Conservation (phyloP, 2,113 vertebrate species). For the Clarias batrachus region DNA sequence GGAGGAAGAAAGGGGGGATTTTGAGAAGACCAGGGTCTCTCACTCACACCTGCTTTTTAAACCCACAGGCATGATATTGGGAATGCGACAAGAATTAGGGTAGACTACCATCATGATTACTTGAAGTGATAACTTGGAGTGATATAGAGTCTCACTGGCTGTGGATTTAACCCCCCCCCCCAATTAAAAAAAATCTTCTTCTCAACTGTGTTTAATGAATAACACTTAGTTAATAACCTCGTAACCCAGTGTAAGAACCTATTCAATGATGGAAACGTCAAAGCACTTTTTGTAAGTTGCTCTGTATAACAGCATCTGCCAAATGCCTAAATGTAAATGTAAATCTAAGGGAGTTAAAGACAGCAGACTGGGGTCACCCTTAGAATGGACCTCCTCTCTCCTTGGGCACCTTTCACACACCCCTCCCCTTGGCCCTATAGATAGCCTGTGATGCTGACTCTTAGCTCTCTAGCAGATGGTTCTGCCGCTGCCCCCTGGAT, state of each 20-base stretch:
- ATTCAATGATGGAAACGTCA: too few species aligned
- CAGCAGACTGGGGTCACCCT: constrained; percentile 60
- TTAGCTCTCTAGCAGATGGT: constrained; percentile 78
- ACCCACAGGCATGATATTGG: constrained; percentile 57
- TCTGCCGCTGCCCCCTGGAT: constrained; percentile 70
- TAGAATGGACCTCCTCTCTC: constrained; percentile 49
- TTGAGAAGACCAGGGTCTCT: neutral
- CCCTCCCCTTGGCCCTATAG: constrained; percentile 70
- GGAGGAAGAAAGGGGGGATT: constrained; percentile 15
- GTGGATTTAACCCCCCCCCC: neutral
- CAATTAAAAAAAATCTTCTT: too few species aligned
- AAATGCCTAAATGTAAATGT: too few species aligned
- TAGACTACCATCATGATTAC: neutral
- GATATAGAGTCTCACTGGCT: constrained; percentile 27
- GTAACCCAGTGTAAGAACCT: too few species aligned
- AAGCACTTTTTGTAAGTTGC: too few species aligned
- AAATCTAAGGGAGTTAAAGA: constrained; percentile 25
- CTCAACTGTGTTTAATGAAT: too few species aligned
- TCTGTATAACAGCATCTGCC: too few species aligned
- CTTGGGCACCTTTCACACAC: constrained; percentile 57
- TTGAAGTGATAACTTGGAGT: neutral
- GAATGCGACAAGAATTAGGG: neutral
- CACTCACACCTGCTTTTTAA: constrained; percentile 43
- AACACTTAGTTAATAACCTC: too few species aligned
- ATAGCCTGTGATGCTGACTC: constrained; percentile 75